Conservation (phyloP, 1,140 invertebrate genomes). For the Temnothorax longispinosus region DNA sequence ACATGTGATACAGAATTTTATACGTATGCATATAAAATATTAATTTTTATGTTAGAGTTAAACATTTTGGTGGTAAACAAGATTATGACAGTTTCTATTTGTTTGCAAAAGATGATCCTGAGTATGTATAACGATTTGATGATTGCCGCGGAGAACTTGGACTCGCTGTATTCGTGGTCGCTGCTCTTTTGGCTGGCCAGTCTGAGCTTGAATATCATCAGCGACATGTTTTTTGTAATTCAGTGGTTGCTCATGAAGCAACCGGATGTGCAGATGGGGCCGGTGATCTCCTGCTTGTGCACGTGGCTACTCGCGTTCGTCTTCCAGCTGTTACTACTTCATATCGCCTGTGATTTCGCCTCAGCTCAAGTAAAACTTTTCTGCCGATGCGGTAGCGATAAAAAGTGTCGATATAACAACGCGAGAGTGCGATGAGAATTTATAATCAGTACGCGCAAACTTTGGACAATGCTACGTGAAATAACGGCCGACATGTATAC, state of each 20-base stretch:
- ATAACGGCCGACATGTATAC: no score
- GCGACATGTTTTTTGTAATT: constrained; percentile 77
- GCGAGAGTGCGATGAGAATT: neutral
- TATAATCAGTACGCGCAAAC: no score
- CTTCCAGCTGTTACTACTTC: constrained; percentile 75
- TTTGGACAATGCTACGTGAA: no score
- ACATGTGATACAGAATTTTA: neutral
- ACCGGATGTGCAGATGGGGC: constrained; percentile 21
- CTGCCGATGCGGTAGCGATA: no score
- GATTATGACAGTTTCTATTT: neutral
- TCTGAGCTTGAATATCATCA: constrained; percentile 77
- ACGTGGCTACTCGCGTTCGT: constrained; percentile 76
- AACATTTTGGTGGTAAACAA: neutral
- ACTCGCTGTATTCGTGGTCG: constrained; percentile 74
- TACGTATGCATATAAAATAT: neutral
- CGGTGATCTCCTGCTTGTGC: constrained; percentile 64
- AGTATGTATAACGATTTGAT: constrained; percentile 78
- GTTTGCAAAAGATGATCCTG: constrained; percentile 76
- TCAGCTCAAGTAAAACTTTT: constrained; percentile 79
- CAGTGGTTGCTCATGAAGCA: constrained; percentile 23
- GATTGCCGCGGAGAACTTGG: constrained; percentile 73
- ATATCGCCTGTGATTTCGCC: constrained; percentile 76
- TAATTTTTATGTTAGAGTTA: neutral
- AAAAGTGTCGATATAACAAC: neutral
- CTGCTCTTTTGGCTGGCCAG: constrained; percentile 79